A percentile compares a stretch with the other conserved stretches of the same genome.
Conservation (phyloP, 2,113 vertebrate genomes). For the Alexandromys fortis region DNA sequence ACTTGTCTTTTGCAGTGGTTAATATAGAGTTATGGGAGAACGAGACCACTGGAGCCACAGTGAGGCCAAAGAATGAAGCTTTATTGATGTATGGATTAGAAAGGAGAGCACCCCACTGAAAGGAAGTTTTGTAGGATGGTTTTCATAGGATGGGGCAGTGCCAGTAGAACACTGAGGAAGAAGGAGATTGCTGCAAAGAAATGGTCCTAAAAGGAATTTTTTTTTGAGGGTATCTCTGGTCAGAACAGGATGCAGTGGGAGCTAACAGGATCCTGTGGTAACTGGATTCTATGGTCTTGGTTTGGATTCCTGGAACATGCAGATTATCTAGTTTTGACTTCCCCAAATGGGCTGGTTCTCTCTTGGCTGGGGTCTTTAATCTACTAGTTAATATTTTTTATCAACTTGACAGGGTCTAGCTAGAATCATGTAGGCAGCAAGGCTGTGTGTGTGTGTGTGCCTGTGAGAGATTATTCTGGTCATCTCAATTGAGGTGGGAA, state of each 20-base stretch:
- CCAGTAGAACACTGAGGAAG: not conserved
- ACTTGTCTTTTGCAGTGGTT: too few relatives aligned
- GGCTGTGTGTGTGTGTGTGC: not conserved
- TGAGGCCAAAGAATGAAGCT: not conserved
- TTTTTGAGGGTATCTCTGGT: not conserved
- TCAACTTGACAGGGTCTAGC: not conserved
- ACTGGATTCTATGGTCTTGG: too few relatives aligned
- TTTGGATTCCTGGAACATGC: not conserved
- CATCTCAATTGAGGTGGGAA: not conserved
- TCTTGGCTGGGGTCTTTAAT: not conserved
- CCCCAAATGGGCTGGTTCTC: not conserved
- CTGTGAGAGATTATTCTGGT: not conserved
- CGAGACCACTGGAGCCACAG: not conserved
- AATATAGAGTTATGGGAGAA: not conserved
- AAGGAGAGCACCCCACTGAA: not conserved
- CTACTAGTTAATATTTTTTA: not conserved
- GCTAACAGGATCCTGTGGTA: not conserved
- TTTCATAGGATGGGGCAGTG: not conserved
- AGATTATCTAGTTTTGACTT: not conserved
- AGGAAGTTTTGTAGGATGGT: not conserved
- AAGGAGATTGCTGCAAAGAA: not conserved
- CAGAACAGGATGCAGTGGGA: not conserved
- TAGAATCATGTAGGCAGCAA: not conserved
- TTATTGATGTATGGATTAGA: not conserved
- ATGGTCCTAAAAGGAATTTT: not conserved